A percentile compares a stretch with the other conserved stretches of the same genome.
phyloP scores from a whole-genome alignment of 2,888 invertebrate species.

The Drosophila prolongata region DNA sequence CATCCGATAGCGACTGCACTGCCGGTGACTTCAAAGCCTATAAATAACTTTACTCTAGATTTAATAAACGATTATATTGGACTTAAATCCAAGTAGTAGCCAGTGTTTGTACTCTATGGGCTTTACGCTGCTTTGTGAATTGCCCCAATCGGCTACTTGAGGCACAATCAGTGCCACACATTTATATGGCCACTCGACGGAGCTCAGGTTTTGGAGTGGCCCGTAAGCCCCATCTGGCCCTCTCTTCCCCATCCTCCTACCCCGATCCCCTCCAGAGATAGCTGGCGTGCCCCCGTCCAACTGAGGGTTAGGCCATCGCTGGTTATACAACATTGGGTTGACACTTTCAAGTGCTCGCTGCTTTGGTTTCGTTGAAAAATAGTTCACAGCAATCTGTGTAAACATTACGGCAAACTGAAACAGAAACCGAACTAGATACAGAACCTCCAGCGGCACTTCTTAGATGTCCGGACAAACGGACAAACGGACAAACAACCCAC shows the following conservation, averaged over 20 bases:
- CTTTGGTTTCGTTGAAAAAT: conserved; percentile 51
- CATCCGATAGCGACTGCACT: conserved; percentile 21
- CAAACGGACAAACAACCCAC: conserved; percentile 48
- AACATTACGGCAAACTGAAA: conserved; percentile 52
- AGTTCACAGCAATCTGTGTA: conserved; percentile 70
- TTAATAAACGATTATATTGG: conserved; percentile 75
- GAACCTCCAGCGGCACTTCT: conserved; percentile 53
- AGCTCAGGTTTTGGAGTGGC: conserved; percentile 52
- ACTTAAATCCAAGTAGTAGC: conserved; percentile 59
- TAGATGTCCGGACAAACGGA: conserved; percentile 53
- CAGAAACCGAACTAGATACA: conserved; percentile 15
- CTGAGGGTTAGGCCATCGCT: conserved; percentile 31
- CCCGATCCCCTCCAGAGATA: conserved; percentile 26
- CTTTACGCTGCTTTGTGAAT: conserved; percentile 32
- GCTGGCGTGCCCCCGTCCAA: conserved; percentile 26
- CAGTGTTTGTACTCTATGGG: conserved; percentile 25
- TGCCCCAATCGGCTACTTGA: conserved; percentile 59
- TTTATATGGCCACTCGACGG: conserved; percentile 57
- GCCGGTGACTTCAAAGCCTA: conserved; percentile 65
- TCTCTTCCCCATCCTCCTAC: not conserved
- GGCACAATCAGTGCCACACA: conserved; percentile 64
- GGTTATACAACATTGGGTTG: conserved; percentile 68
- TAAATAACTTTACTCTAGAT: conserved; percentile 76
- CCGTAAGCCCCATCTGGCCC: conserved; percentile 17
- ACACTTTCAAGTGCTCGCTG: conserved; percentile 63